Conservation (phyloP, 2,888 invertebrate species). For the Galeruca laticollis region DNA sequence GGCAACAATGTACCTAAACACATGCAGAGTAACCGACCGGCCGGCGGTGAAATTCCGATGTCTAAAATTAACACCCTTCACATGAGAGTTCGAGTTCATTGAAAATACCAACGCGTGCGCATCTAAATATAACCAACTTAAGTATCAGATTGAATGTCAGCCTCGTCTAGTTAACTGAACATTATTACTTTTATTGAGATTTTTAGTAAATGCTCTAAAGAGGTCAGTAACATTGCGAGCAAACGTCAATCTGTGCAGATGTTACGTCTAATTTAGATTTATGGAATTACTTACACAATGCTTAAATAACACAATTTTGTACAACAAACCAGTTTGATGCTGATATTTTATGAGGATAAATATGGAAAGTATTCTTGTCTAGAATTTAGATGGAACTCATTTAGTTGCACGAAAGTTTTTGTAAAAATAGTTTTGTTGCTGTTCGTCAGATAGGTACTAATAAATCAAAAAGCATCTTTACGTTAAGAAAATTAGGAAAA, state of each 20-base stretch:
- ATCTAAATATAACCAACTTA: slow-evolving; percentile 47
- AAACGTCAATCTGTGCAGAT: slow-evolving; percentile 5
- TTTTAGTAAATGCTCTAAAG: slow-evolving; percentile 2
- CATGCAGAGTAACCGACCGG: not conserved
- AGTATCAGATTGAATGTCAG: slow-evolving; percentile 48
- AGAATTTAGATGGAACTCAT: not conserved
- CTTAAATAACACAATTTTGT: not conserved
- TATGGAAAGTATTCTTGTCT: too few species aligned
- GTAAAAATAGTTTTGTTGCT: too few species aligned
- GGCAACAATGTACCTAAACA: not conserved
- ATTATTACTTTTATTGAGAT: slow-evolving; percentile 15
- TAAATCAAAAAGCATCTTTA: too few species aligned
- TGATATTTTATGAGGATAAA: not conserved
- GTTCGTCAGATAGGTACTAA: too few species aligned
- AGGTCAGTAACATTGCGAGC: slow-evolving; percentile 17
- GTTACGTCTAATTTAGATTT: slow-evolving; percentile 7
- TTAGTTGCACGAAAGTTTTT: too few species aligned
- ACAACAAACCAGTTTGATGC: not conserved
- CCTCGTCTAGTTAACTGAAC: slow-evolving; percentile 28
- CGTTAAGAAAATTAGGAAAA: too few species aligned
- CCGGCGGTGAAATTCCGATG: slow-evolving; percentile 32
- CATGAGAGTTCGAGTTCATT: slow-evolving; percentile 50
- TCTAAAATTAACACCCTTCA: slow-evolving; percentile 49
- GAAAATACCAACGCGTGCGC: slow-evolving; percentile 51
- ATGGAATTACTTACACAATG: not conserved